phyloP scores from a whole-genome alignment of 2,113 vertebrate species.

The Syngnathus typhle region DNA sequence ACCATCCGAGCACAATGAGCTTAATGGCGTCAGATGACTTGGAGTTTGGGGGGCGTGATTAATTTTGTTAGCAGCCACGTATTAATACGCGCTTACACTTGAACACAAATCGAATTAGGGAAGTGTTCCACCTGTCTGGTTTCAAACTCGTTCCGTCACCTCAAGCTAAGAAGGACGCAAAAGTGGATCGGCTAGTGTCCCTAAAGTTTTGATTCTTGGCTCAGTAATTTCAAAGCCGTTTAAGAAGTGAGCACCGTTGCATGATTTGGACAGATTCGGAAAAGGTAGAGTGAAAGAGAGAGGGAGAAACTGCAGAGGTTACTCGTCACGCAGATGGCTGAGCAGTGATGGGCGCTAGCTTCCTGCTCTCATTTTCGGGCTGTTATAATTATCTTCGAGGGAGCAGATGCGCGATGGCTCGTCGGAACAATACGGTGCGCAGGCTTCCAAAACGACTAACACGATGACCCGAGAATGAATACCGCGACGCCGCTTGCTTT shows the following conservation, averaged over 20 bases:
- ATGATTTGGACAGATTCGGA: not conserved
- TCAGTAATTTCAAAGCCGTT: not conserved
- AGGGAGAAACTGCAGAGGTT: slow-evolving; percentile 31
- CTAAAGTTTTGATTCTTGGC: not conserved
- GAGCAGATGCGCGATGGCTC: not conserved
- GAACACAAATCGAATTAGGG: not conserved
- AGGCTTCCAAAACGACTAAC: slow-evolving; percentile 10
- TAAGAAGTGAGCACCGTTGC: not conserved
- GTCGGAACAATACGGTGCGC: not conserved
- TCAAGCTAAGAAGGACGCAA: not conserved
- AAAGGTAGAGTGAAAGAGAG: slow-evolving; percentile 7
- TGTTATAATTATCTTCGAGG: not conserved
- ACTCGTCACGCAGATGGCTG: slow-evolving; percentile 40
- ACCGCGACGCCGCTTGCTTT: not conserved
- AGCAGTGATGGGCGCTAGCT: slow-evolving; percentile 20
- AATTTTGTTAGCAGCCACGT: not conserved
- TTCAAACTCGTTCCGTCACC: not conserved
- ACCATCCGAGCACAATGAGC: not conserved
- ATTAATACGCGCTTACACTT: not conserved
- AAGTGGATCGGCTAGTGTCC: not conserved
- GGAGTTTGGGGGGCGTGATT: not conserved
- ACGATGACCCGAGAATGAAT: slow-evolving; percentile 21
- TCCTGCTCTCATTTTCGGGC: slow-evolving; percentile 23
- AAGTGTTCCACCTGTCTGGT: not conserved
- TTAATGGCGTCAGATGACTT: not conserved